Base-by-base conservation (phyloP, 2,797 vertebrate genomes). In the Diplodus sargus region DNA sequence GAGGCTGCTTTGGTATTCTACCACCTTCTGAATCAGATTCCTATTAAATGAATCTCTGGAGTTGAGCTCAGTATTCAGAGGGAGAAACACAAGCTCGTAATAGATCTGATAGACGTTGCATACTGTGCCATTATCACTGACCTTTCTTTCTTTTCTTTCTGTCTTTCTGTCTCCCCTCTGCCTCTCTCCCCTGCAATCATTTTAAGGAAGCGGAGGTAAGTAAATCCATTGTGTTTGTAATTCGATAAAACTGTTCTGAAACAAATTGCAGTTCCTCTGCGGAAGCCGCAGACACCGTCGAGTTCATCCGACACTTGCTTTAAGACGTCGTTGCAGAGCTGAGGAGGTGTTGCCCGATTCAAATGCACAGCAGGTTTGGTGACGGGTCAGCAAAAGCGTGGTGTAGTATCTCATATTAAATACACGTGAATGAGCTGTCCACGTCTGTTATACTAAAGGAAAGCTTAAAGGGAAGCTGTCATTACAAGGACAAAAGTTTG, bases 141-240 rank as follows among this genome's bases (percentile, higher is more conserved):
- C 92, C 88, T 93, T 92, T 92, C 88, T 93, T 34, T 34, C 30
- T 34, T 34, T 90, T 93, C 89, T 90, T 86, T 93, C 83, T 86
- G 51, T 90, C 71, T 86, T 64, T 84, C 61, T 83, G 66, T 78
- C 67, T 28, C 56, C 30, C 61, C 69, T 80, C 76, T 76, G 30
- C 39, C 49, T 85, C 75, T 66, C 76, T 71, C 91, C 87, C 92
- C 93, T 94, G 96, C 96, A 94, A 93, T 73, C 96, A 54, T 94
- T 82, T 89, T 90, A 96, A 99, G 97, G 97, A 99, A 95, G 97
- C 97, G 81, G 97, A 99, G 97, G 97, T 99, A 97, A 95, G 97
- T 96, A 59, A 71, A 75, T 65, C 43, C 66, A 70, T 66, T 81
- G 74, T 86, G 54, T 85, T 74, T 78, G 39, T 68, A 61, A 83